Conservation (phyloP, 1,140 invertebrate species). For the Battus philenor region DNA sequence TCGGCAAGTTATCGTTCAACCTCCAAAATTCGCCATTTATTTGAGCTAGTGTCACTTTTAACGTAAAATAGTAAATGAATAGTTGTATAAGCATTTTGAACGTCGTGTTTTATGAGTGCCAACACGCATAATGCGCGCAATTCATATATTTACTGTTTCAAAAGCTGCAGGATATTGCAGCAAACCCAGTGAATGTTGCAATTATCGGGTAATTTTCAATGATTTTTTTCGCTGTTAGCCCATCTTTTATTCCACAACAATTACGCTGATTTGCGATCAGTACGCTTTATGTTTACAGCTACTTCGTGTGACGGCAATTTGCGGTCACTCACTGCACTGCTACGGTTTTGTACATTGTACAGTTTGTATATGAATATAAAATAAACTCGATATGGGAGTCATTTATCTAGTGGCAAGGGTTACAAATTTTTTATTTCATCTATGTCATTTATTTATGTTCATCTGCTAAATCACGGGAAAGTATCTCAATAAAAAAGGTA, state of each 20-base stretch:
- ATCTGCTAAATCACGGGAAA: too few species aligned
- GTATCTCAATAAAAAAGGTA: too few species aligned
- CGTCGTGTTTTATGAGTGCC: constrained; percentile 18
- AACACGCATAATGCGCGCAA: constrained; percentile 24
- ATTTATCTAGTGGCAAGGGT: too few species aligned
- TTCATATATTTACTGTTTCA: constrained; percentile 25
- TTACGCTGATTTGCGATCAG: constrained; percentile 29
- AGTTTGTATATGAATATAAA: constrained; percentile 12
- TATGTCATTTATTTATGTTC: too few species aligned
- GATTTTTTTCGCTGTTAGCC: constrained; percentile 30
- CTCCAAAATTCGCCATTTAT: constrained; percentile 67
- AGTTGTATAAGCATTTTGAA: constrained; percentile 31
- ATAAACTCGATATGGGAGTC: neutral
- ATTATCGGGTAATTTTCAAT: constrained; percentile 43
- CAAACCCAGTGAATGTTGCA: constrained; percentile 27
- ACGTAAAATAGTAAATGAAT: constrained; percentile 26
- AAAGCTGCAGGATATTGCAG: constrained; percentile 40
- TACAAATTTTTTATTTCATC: too few species aligned
- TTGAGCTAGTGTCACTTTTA: constrained; percentile 35
- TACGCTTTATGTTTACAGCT: constrained; percentile 24
- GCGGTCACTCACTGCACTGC: constrained; percentile 30
- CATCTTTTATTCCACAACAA: constrained; percentile 36
- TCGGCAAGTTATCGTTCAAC: constrained; percentile 45
- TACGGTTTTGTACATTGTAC: constrained; percentile 18
- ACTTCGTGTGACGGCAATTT: constrained; percentile 30